Base-by-base conservation (phyloP, 2,888 invertebrate species). In the Cynaeus angustus region DNA sequence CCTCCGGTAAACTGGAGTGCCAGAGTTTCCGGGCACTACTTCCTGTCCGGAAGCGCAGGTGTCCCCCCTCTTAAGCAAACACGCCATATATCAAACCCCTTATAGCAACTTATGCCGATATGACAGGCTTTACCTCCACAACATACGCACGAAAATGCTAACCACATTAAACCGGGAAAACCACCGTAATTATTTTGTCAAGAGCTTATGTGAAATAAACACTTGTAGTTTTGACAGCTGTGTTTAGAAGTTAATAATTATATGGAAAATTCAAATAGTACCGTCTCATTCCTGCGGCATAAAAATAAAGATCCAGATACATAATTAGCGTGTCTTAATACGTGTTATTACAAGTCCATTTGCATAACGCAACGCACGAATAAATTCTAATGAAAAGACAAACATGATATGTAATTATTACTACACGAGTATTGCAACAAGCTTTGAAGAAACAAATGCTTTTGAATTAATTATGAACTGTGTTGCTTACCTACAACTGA, bases 11-110 rank as follows among this genome's bases (percentile, higher is more conserved):
- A 75, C 72, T 73, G 74, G 38, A 66, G 72, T 68, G 71, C 73
- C 71, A 70, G 75, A 76, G 74, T 77, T 78, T 79, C 77, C 79
- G 78, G 77, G 72, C 78, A 76, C 66, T 79, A 80, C 81, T 82
- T 82, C 82, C 82, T 79, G 81, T 69, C 79, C 78, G 81, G 82
- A 81, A 80, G 81, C 79, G 78, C 82, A 82, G 82, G 82, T 82
- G 83, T 81, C 81, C 83, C 81, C 81, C 78, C 74, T n/a, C 58
- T 79, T 75, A 78, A 76, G 76, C 77, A 82, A 82, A 83, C 81
- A 83, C 81, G 79, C 77, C 80, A 78, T 78, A 74, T 74, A 76
- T 76, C 66, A 64, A 46, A 21, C 70, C 68, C 67, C 50, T 30
- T 9, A 46, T 16, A 46, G 37, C 21, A 66, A 37, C 48, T 66